Evolutionary conservation across 2,888 invertebrate genomes (phyloP).

Genomic region (Polyploca ridens): DNA sequence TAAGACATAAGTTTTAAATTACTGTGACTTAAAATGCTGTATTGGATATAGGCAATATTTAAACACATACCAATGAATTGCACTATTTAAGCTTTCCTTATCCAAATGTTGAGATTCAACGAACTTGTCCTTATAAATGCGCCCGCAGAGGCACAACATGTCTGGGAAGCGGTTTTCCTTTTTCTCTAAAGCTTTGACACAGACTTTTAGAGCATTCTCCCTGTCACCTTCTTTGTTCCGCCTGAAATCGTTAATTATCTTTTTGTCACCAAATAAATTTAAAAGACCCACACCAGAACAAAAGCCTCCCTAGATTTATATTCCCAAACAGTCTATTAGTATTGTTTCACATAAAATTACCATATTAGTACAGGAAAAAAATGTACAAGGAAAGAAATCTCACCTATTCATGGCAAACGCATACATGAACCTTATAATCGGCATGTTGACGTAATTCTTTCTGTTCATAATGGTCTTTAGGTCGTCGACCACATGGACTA

Average conservation of each 20-base stretch:
- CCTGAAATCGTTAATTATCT: conserved; percentile 71
- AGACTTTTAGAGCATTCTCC: conserved; percentile 96
- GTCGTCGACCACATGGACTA: conserved; percentile 98
- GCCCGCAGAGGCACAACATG: conserved; percentile 98
- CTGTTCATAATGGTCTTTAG: conserved; percentile 95
- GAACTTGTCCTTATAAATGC: conserved; percentile 98
- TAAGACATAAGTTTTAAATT: background rate
- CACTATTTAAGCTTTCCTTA: conserved; percentile 93
- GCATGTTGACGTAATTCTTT: conserved; percentile 94
- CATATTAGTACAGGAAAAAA: background rate
- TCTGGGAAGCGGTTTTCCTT: conserved; percentile 98
- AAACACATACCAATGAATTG: conserved; percentile 92
- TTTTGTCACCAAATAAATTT: background rate
- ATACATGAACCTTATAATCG: conserved; percentile 96
- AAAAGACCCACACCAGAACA: too few species aligned
- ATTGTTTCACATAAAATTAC: background rate
- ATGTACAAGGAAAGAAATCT: conserved; percentile 29
- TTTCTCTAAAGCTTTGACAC: conserved; percentile 95
- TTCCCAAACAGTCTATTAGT: too few species aligned
- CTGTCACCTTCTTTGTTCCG: conserved; percentile 97
- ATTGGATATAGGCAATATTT: too few species aligned
- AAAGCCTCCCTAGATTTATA: too few species aligned
- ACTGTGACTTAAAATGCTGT: background rate
- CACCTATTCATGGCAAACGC: conserved; percentile 98
- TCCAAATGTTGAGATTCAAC: conserved; percentile 97